Percentiles rank a stretch among this genome's conserved stretches.
These are phyloP conservation scores for Gryllus longicercus DNA, from an alignment of 2,888 invertebrate species.

Conservation along the genomic window DNA sequence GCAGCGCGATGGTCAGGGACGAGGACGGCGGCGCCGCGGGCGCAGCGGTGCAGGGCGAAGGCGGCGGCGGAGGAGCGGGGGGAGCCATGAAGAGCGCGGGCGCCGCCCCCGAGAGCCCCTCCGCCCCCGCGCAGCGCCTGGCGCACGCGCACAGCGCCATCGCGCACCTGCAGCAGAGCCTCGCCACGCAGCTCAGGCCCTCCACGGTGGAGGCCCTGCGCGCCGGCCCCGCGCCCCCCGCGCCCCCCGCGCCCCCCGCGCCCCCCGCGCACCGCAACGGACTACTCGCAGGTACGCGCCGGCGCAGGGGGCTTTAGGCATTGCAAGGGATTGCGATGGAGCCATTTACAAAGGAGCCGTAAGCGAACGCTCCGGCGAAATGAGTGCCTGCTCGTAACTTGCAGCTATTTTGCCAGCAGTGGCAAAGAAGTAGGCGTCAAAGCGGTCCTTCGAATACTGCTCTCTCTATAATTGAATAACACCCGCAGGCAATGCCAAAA, in stretches of 20 bases:
- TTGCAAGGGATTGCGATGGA: no score
- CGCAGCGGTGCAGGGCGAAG: background rate
- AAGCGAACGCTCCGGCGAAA: no score
- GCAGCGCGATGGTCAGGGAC: background rate
- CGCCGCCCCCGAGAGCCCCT: background rate
- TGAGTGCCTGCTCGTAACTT: no score
- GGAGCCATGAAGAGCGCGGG: no score
- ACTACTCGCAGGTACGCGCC: background rate
- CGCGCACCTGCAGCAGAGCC: constrained; percentile 32
- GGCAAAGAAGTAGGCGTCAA: no score
- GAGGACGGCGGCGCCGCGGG: background rate
- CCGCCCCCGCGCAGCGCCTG: background rate
- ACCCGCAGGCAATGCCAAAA: no score
- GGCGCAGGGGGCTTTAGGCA: background rate
- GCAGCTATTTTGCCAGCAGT: no score
- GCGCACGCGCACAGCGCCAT: constrained; percentile 24
- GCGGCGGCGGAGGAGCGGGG: no score
- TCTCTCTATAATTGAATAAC: no score
- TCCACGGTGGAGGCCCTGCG: constrained; percentile 29
- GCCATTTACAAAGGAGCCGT: no score
- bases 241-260: background rate
- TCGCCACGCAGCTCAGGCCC: constrained; percentile 31
- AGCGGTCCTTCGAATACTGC: no score
- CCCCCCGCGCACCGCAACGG: background rate
- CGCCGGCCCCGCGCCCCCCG: background rate